phyloP scores from a whole-genome alignment of 2,797 vertebrate species.

The Holocentrus rufus region DNA sequence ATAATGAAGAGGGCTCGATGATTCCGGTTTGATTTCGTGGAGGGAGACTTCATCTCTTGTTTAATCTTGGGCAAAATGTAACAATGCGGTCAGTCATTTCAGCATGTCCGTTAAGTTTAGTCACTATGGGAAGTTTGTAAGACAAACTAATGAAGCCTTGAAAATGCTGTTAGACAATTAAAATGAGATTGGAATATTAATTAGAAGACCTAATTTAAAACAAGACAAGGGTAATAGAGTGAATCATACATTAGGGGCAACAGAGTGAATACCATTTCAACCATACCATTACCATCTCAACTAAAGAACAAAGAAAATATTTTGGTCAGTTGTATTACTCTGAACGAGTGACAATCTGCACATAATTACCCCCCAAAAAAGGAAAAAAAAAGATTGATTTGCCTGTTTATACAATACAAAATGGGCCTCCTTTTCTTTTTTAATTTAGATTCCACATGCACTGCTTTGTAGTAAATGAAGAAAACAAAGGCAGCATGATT shows the following conservation, averaged over 20 bases:
- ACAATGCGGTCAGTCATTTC: conserved; percentile 46
- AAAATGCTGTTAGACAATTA: conserved; percentile 72
- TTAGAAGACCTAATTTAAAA: conserved; percentile 66
- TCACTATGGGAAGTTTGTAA: conserved; percentile 60
- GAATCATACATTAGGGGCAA: conserved; percentile 68
- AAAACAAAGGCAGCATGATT: not conserved
- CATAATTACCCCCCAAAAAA: conserved; percentile 48
- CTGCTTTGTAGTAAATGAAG: not conserved
- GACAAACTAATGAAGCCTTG: conserved; percentile 71
- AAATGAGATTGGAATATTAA: conserved; percentile 71
- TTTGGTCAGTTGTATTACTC: conserved; percentile 45
- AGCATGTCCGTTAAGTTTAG: conserved; percentile 19
- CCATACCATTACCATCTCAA: conserved; percentile 63
- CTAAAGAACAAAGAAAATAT: conserved; percentile 49
- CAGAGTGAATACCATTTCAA: conserved; percentile 70
- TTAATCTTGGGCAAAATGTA: conserved; percentile 40
- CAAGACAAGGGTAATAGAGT: conserved; percentile 70
- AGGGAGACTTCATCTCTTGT: conserved; percentile 23
- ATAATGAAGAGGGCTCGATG: conserved; percentile 61
- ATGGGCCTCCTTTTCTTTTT: not conserved
- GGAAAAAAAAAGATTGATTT: conserved; percentile 35
- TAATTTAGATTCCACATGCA: not conserved
- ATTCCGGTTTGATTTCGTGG: conserved; percentile 56
- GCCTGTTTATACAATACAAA: conserved; percentile 37
- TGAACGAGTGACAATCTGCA: conserved; percentile 51